Evolutionary conservation across 1,140 invertebrate genomes (phyloP), one percentile per base, ranked within the genome.

Genomic region (Pomacea maculata): DNA sequence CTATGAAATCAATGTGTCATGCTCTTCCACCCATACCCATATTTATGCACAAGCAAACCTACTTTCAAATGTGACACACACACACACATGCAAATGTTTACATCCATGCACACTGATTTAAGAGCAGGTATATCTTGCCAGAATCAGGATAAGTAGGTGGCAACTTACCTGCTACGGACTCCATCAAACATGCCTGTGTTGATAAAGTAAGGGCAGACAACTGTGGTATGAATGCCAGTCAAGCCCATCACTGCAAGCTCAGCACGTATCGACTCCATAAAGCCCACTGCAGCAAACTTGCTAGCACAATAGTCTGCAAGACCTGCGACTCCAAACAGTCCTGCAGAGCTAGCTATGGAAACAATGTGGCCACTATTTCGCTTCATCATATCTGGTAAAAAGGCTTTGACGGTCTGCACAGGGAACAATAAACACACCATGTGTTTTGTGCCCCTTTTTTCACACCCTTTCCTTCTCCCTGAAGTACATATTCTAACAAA

Each of bases 181-280:
- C 97, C 95, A 54, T 95, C 95, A 88, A 99, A 99, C 97, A 99
- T 98, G 82, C 97, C 97, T 14, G 98, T 99, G 86, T 95, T 94
- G 80, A 98, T 98, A 89, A 97, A 98, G 92, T 95, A 99, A 1
- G 98, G 97, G 89, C 97, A 98, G 81, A 99, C 94, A n/a, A 96
- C 94, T 9, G 97, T 98, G 0, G 96, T 97, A 81, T 95, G 93
- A 19, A 99, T 95, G 67, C 95, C 96, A 75, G 79, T 78, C 82
- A 89, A 90, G 8, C 86, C 84, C n/a, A 82, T 70, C 45, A 73
- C 80, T 15, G 78, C 45, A 0, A 92, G 79, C 83, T 92, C 91
- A 64, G 68, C 83, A 72, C 86, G 85, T n/a, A 92, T 71, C 0
- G 97, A 94, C 88, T 99, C 97, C 85, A 98, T 95, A 90, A 98